Conservation (phyloP, 2,797 vertebrate species). For the Buceros bicornis region DNA sequence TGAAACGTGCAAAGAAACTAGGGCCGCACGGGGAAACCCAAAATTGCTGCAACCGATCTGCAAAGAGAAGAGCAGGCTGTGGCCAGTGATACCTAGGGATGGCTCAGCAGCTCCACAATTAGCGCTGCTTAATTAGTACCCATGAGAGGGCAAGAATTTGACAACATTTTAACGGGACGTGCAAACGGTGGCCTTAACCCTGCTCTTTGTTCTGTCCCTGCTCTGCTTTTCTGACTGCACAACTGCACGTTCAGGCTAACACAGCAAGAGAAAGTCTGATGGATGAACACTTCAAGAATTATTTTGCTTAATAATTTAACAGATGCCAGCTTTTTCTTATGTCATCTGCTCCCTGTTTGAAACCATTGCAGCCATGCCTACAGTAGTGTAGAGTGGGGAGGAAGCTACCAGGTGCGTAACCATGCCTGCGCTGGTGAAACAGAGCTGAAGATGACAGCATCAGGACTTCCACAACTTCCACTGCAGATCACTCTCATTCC, state of each 20-base stretch:
- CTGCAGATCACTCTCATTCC: neutral
- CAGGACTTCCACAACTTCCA: neutral
- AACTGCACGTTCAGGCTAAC: neutral
- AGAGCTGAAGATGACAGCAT: accelerated
- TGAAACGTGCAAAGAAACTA: neutral
- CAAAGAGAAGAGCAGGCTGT: neutral
- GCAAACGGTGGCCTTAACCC: neutral
- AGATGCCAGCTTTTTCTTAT: neutral
- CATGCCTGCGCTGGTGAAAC: neutral
- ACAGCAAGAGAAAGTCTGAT: neutral
- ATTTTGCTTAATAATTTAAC: neutral
- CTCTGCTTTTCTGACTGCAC: neutral
- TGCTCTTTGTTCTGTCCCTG: neutral
- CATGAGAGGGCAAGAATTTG: neutral
- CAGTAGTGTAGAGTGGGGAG: neutral
- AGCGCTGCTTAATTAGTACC: neutral
- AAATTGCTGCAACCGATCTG: neutral
- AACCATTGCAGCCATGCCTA: neutral
- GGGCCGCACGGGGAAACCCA: neutral
- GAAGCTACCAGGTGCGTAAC: neutral
- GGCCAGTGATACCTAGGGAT: neutral
- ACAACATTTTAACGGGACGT: neutral
- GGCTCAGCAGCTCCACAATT: neutral
- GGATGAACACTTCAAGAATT: neutral
- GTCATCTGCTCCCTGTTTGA: neutral